These are phyloP conservation scores for Tretioscincus oriximinensis DNA, from an alignment of 2,113 vertebrate species.

Conservation along the genomic window DNA sequence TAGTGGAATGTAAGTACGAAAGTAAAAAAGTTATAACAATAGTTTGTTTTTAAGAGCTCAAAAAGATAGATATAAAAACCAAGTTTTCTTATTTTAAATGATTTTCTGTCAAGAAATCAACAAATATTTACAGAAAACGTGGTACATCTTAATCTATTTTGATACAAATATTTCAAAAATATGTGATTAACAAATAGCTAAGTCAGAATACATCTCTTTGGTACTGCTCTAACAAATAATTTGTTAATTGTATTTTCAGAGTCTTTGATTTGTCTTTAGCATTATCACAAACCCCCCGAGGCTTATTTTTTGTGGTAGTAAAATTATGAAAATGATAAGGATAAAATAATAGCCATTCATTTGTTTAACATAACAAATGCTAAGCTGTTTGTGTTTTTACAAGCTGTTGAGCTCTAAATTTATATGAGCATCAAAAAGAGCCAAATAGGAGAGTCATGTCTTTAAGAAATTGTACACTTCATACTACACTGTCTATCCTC, in stretches of 20 bases:
- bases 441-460: slow-evolving; percentile 49
- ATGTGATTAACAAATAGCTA: background rate
- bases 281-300: slow-evolving; percentile 7
- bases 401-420: slow-evolving; percentile 71
- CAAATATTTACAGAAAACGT: background rate
- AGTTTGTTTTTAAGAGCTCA: too few relatives aligned
- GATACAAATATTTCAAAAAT: too few relatives aligned
- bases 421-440: slow-evolving; percentile 63
- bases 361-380: slow-evolving; percentile 74
- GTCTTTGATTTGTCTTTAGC: slow-evolving; percentile 3
- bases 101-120: background rate
- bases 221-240: background rate
- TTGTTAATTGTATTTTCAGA: slow-evolving; percentile 9
- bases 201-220: background rate
- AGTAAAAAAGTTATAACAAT: background rate
- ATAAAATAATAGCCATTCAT: slow-evolving; percentile 64
- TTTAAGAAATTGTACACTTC: slow-evolving; percentile 58
- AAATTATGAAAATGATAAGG: slow-evolving; percentile 60
- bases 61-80: background rate
- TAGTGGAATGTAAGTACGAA: too few relatives aligned
- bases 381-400: slow-evolving; percentile 57
- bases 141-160: background rate
- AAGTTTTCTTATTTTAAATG: accelerated
- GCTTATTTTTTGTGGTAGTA: slow-evolving; percentile 48
- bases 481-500: slow-evolving; percentile 36